A percentile compares a stretch with the other conserved stretches of the same genome.
These are phyloP conservation scores for Quadriops clusia DNA, from an alignment of 2,888 invertebrate species.

Conservation along the genomic window DNA sequence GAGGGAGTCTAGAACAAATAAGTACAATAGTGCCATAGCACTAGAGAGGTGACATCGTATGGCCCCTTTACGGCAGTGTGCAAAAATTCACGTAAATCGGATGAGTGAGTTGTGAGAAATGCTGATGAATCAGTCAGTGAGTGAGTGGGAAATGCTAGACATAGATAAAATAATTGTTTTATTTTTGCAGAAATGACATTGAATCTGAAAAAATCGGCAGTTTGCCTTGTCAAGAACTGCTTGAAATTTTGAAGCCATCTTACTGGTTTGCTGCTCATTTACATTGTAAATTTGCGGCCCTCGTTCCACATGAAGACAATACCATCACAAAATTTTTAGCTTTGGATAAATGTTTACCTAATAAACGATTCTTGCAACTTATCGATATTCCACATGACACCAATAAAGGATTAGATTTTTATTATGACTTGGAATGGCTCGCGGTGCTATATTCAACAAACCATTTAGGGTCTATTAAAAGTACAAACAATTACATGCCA, in stretches of 20 bases:
- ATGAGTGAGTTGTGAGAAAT: too few relatives aligned
- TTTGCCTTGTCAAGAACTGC: conserved; percentile 67
- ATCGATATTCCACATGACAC: conserved; percentile 46
- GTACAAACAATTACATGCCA: conserved; percentile 65
- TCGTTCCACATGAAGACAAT: conserved; percentile 60
- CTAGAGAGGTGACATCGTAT: too few relatives aligned
- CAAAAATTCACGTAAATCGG: too few relatives aligned
- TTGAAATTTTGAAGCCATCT: conserved; percentile 68
- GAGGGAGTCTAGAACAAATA: too few relatives aligned
- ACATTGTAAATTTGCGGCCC: conserved; percentile 88
- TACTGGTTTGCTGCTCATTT: conserved; percentile 98
- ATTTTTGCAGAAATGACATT: conserved; percentile 61
- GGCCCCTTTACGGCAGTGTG: too few relatives aligned
- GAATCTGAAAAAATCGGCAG: conserved; percentile 75
- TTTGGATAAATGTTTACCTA: conserved; percentile 92
- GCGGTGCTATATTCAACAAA: conserved; percentile 79
- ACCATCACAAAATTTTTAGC: conserved; percentile 74
- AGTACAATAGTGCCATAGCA: too few relatives aligned
- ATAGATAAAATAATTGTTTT: conserved; percentile 4
- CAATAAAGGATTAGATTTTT: conserved; percentile 43
- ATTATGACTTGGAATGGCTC: conserved; percentile 91
- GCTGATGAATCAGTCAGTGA: too few relatives aligned
- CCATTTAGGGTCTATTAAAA: conserved; percentile 68
- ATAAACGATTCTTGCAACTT: conserved; percentile 79
- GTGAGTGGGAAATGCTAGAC: too few relatives aligned